Evolutionary conservation across 2,797 vertebrate species (phyloP), one percentile per base, ranked within the genome.

Genomic region (Alcedo atthis): DNA sequence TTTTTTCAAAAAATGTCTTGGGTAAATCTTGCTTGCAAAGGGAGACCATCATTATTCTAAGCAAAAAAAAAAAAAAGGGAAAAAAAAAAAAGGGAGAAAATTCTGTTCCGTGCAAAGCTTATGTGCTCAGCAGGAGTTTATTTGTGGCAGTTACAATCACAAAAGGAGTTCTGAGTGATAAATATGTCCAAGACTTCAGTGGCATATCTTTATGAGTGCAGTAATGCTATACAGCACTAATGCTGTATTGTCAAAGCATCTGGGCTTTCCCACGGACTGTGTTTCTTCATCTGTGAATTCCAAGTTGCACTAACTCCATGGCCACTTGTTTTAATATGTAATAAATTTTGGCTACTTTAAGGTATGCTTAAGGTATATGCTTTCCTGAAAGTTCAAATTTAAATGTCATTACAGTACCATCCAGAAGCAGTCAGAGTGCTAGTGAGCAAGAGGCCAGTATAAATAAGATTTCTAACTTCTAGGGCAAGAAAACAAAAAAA

Each of bases 121-220:
- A 51, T 83, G 76, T 62, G 58, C 81, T 95, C 92, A 87, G 93
- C 93, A 87, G 84, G 78, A 94, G 88, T 82, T 94, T 92, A 90
- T 96, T 94, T 94, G 91, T 88, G 80, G 73, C 69, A 42, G 71
- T 82, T 92, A 80, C 12, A 5, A 87, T 61, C 90, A 82, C 77
- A 91, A 83, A 88, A 96, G 90, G 83, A 90, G 84, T 82, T 93
- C 88, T 90, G 78, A 40, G 75, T 84, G 88, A 91, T 89, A 94
- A 92, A 87, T 91, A 89, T n/a, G 62, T 78, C 81, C 84, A 75
- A 87, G 63, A 22, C 35, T 89, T 93, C 81, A 83, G 85, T 53
- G 12, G 81, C 58, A 82, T 62, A 92, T 82, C 78, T 88, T 89
- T 91, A 80, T 84, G 81, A 67, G 79, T n/a, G 66, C 55, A 85